These are phyloP conservation scores for Varanus komodoensis DNA, from an alignment of 2,113 vertebrate genomes.

Conservation along the genomic window DNA sequence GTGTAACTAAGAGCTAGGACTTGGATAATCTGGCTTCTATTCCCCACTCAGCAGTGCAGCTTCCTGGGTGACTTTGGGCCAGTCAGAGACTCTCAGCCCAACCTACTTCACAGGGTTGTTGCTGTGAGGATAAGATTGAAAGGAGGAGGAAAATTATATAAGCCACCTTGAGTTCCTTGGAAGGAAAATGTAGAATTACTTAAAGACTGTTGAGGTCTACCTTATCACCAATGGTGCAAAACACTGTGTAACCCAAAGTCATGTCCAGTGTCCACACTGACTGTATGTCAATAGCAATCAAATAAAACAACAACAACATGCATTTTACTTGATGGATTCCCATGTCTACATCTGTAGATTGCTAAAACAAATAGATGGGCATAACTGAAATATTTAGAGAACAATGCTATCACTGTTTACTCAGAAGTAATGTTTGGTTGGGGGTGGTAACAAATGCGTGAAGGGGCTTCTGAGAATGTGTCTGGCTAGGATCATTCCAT, in stretches of 20 bases:
- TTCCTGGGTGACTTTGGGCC: too few species aligned
- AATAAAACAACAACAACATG: neutral
- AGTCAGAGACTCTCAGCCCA: too few species aligned
- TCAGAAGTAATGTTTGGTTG: too few species aligned
- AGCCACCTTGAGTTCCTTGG: too few species aligned
- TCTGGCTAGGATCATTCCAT: neutral
- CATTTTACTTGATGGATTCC: neutral
- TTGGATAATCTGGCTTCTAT: too few species aligned
- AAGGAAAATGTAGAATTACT: neutral
- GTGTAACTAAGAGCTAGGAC: too few species aligned
- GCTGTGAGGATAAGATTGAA: too few species aligned
- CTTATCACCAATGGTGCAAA: neutral
- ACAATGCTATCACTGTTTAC: neutral
- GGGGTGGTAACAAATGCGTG: too few species aligned
- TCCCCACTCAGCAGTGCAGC: too few species aligned
- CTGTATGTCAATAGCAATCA: neutral
- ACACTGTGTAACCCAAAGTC: neutral
- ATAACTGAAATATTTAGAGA: neutral
- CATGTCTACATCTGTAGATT: neutral
- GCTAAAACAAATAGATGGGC: neutral
- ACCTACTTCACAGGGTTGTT: too few species aligned
- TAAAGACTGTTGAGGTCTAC: neutral
- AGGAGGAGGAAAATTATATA: too few species aligned
- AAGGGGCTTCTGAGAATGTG: neutral
- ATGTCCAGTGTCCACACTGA: neutral